Conservation (phyloP, 1,140 invertebrate genomes). For the Akabosia matsudoensis region DNA sequence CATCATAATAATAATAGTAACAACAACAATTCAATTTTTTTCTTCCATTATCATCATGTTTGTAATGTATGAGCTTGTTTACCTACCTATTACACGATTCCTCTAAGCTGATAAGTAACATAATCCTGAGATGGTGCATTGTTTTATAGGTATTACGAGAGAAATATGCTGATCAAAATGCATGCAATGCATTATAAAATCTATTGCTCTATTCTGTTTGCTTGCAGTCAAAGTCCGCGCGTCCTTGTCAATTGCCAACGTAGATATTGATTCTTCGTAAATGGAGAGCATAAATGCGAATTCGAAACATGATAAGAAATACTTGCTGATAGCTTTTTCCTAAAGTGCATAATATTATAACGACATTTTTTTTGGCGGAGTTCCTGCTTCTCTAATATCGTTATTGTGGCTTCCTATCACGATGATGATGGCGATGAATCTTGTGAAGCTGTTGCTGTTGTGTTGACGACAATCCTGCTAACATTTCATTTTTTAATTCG, state of each 20-base stretch:
- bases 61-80: no score
- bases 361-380: background rate
- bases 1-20: constrained; percentile 8
- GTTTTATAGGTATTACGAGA: background rate
- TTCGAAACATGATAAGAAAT: no score
- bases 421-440: no score
- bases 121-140: no score
- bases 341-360: background rate
- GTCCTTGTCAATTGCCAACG: constrained; percentile 4
- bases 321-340: no score
- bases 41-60: no score
- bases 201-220: background rate
- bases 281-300: no score
- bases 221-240: background rate
- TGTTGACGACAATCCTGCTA: background rate
- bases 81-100: no score
- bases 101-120: no score
- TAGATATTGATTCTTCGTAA: no score
- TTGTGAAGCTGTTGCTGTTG: no score
- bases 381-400: background rate
- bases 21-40: background rate
- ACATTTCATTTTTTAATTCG: background rate
- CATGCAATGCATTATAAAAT: background rate
- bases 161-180: background rate
- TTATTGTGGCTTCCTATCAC: no score